Evolutionary conservation across 2,113 vertebrate species (phyloP), one percentile per base, ranked within the genome.

Genomic region (Oceanodroma tethys): DNA sequence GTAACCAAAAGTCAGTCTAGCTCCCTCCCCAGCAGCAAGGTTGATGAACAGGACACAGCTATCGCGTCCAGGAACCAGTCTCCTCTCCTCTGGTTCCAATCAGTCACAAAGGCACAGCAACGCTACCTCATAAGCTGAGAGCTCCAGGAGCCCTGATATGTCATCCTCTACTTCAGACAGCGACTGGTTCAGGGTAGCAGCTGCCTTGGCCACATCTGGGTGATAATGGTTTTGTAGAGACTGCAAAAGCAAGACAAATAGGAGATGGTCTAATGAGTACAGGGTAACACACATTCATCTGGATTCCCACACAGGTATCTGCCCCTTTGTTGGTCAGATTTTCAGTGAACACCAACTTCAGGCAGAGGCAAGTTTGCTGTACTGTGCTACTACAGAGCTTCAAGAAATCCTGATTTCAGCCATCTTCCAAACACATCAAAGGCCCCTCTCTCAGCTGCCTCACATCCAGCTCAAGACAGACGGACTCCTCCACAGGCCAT

Each of bases 191-290:
- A 99, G 98, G 21, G 93, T 26, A 75, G 98, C 88, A 34, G 99
- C 99, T 19, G 98, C 98, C 94, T 97, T 99, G 91, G 98, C 98
- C 93, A 99, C 99, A 68, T 99, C 99, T 5, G 99, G 99, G 86
- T 99, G 98, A 94, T 99, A 99, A 97, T 99, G 99, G 47, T 80
- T 99, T 98, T 99, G 99, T 34, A 99, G 98, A 4, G 98, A 97
- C 99, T 99, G 94, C 30, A 84, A 38, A 30, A 81, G n/a, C 58
- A 73, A 88, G 10, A 88, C 26, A 78, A 93, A 92, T 0, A 68
- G 34, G 16, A 90, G 27, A 60, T 4, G 10, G 34, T 36, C 29
- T 48, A 36, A 0, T 50, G 50, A 89, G 16, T 1, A 48, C 34
- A 53, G 26, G 34, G n/a, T 73, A 70, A 71, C 45, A 45, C 19